Evolutionary conservation across 64 coral and sea anemone genomes (phyloP), one percentile per base, ranked within the genome.

Genomic region (Montipora sp.): DNA sequence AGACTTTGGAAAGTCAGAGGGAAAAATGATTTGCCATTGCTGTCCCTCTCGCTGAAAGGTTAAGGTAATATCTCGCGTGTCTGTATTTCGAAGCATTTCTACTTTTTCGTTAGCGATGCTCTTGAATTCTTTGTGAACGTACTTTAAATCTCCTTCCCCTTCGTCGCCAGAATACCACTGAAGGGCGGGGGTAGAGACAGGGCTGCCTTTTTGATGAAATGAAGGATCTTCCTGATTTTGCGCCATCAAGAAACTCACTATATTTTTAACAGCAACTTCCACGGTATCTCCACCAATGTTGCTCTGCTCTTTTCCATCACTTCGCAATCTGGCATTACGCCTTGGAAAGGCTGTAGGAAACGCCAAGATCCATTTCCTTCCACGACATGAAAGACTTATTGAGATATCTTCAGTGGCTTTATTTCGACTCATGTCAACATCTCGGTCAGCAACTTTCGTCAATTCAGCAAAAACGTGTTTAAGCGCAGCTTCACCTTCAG

Each of bases 101-200:
- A 83, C 27, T 43, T 67, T 36, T 67, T 36, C 43, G 36, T 68
- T 58, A n/a, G 80, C 80, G 2, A 47, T 83, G 5, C 2, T 47
- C 5, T 18, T 46, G 7, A 83, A n/a, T 44, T 68, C 36, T 14
- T 66, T 47, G 36, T 9, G n/a, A 6, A 83, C 36, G 24, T 68
- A 68, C 43, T 48, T 46, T 7, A 83, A 27, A 18, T 6, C 22
- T 7, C 1, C 15, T 20, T 83, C 59, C 59, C 80, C 80, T 61
- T 66, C 12, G 7, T 65, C 60, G 9, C 80, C 36, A 47, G 22
- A 58, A 47, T 83, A 83, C 80, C 80, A 83, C 59, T 83, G 80
- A 66, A 14, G 4, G 3, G 16, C 61, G 12, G 0, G 15, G 61
- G 0, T 66, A 14, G 11, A 12, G 3, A 14, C 61, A 66, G 61